A percentile compares a stretch with the other conserved stretches of the same genome.
These are phyloP conservation scores for Pasiphila rectangulata DNA, from an alignment of 2,888 invertebrate species.

Conservation along the genomic window DNA sequence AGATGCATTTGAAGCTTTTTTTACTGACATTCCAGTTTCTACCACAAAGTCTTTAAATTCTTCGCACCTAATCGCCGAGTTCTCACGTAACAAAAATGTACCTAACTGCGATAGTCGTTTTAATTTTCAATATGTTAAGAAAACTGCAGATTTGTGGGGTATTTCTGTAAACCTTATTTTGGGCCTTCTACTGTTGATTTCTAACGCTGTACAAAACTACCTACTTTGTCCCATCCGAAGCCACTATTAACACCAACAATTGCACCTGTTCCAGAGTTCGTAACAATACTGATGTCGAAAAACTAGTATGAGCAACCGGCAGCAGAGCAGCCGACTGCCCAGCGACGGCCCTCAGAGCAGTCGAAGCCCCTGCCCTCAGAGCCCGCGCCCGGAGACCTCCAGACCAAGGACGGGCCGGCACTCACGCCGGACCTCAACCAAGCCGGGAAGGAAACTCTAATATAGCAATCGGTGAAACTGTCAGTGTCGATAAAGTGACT, in stretches of 20 bases:
- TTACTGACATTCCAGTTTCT: too few relatives aligned
- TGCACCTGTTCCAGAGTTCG: slow-evolving; percentile 86
- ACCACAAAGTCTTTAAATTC: too few relatives aligned
- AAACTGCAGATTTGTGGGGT: too few relatives aligned
- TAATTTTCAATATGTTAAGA: too few relatives aligned
- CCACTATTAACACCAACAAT: background rate
- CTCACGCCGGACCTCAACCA: slow-evolving; percentile 47
- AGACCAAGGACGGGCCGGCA: background rate
- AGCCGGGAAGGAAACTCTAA: slow-evolving; percentile 77
- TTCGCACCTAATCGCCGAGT: too few relatives aligned
- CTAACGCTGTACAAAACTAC: too few relatives aligned
- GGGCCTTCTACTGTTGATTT: too few relatives aligned
- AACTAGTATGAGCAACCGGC: slow-evolving; percentile 81
- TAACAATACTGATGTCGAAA: slow-evolving; percentile 91
- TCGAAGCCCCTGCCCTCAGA: slow-evolving; percentile 29
- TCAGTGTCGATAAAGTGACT: slow-evolving; percentile 30
- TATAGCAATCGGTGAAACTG: slow-evolving; percentile 53
- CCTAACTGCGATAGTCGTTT: too few relatives aligned
- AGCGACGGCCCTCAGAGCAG: slow-evolving; percentile 62
- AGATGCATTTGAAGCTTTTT: too few relatives aligned
- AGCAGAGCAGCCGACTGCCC: slow-evolving; percentile 47
- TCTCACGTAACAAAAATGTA: too few relatives aligned
- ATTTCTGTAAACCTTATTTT: too few relatives aligned
- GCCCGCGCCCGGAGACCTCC: slow-evolving; percentile 18
- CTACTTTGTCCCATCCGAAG: background rate